Evolutionary conservation across 2,888 invertebrate species (phyloP).

Genomic region (Drosophila lacicola): DNA sequence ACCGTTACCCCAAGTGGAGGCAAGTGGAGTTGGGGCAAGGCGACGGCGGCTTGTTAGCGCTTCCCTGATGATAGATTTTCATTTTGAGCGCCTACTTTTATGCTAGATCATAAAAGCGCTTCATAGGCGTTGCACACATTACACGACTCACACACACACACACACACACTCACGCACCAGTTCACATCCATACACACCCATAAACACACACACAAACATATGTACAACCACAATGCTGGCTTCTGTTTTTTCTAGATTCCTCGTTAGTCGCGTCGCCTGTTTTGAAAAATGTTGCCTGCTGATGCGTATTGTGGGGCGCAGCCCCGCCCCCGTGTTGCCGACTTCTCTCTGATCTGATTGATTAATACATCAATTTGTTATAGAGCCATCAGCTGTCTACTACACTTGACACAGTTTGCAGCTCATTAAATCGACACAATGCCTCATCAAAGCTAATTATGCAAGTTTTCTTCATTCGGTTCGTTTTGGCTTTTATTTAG

Average conservation of each 20-base stretch:
- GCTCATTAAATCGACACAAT: conserved; percentile 79
- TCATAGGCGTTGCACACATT: conserved; percentile 72
- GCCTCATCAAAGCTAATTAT: conserved; percentile 78
- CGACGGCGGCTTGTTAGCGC: conserved; percentile 59
- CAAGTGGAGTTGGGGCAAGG: conserved; percentile 9
- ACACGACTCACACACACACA: conserved; percentile 29
- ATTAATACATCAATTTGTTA: conserved; percentile 81
- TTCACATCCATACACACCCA: background rate
- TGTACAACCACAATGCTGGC: conserved; percentile 29
- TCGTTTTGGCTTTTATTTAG: background rate
- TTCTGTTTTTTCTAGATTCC: conserved; percentile 23
- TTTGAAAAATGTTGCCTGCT: conserved; percentile 54
- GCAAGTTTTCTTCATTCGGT: conserved; percentile 59
- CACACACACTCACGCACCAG: conserved; percentile 2
- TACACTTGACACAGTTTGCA: conserved; percentile 76
- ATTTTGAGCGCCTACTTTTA: conserved; percentile 70
- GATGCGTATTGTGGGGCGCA: conserved; percentile 1
- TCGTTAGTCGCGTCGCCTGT: conserved; percentile 55
- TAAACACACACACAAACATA: conserved; percentile 22
- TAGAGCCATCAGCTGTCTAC: conserved; percentile 68
- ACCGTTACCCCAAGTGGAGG: conserved; percentile 14
- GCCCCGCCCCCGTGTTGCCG: conserved; percentile 2
- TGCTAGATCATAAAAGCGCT: conserved; percentile 70
- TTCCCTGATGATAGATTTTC: conserved; percentile 71
- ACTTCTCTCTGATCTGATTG: conserved; percentile 63